phyloP scores from a whole-genome alignment of 2,888 invertebrate genomes.

The Toxonevra muliebris region DNA sequence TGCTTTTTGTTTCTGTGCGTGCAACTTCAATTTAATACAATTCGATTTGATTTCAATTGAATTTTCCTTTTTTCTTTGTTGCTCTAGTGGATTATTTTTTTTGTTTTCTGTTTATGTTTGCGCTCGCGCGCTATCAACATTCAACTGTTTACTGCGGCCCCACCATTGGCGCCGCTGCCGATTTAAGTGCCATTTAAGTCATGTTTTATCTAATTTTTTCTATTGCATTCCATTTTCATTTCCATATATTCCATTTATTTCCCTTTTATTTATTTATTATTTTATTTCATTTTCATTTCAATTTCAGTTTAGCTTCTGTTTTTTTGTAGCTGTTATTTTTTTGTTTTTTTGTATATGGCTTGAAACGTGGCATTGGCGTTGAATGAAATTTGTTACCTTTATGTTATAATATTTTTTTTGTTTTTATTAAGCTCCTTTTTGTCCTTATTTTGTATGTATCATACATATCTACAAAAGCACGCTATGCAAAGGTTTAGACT shows the following conservation, averaged over 20 bases:
- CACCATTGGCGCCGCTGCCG: no score
- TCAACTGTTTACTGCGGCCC: no score
- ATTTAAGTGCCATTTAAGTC: no score
- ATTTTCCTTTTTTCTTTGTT: no score
- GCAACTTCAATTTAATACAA: no score
- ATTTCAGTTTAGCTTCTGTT: slow-evolving; percentile 1
- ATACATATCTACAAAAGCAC: not conserved
- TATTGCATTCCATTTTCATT: not conserved
- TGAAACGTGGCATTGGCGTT: not conserved
- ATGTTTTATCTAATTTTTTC: not conserved
- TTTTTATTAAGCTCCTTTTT: no score
- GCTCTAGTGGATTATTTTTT: no score
- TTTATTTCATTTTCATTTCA: slow-evolving; percentile 26
- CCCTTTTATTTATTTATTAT: slow-evolving; percentile 7
- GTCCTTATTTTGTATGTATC: not conserved
- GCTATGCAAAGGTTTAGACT: not conserved
- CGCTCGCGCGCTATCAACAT: no score
- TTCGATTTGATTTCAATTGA: no score
- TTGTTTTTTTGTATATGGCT: not conserved
- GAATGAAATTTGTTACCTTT: slow-evolving; percentile 3
- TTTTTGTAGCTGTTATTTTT: not conserved
- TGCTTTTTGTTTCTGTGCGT: no score
- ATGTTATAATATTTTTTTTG: not conserved
- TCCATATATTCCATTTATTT: not conserved
- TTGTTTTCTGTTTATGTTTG: no score